Evolutionary conservation across 2,797 vertebrate genomes (phyloP).

Genomic region (Hydrophis major): DNA sequence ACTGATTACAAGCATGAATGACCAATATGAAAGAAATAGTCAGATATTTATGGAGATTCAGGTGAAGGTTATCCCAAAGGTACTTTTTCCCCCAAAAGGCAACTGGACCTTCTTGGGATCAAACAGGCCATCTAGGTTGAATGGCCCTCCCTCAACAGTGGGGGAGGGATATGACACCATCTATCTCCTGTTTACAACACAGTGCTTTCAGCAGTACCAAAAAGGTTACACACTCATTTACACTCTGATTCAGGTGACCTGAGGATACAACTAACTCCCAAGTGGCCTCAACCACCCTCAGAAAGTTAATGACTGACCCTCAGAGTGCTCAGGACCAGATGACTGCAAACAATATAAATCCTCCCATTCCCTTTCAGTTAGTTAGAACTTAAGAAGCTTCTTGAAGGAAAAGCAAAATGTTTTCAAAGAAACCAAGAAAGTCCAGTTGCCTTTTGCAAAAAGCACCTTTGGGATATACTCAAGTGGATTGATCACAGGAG

Average conservation of each 20-base stretch:
- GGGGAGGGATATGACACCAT: neutral
- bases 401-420: neutral
- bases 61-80: too few species aligned
- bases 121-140: neutral
- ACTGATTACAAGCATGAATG: neutral
- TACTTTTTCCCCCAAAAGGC: too few species aligned
- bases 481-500: neutral
- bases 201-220: neutral
- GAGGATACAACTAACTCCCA: neutral
- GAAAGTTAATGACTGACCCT: neutral
- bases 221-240: neutral
- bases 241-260: neutral
- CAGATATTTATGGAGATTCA: too few species aligned
- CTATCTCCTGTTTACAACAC: neutral
- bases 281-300: neutral
- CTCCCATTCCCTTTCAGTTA: neutral
- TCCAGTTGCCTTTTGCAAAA: neutral
- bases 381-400: neutral
- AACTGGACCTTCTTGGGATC: too few species aligned
- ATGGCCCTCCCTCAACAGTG: neutral
- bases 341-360: neutral
- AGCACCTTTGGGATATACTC: neutral
- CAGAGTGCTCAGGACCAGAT: neutral
- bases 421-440: neutral
- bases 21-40: neutral